A percentile compares a stretch with the other conserved stretches of the same genome.
Evolutionary conservation across 2,888 invertebrate genomes (phyloP).

Genomic region (Spisula solida): DNA sequence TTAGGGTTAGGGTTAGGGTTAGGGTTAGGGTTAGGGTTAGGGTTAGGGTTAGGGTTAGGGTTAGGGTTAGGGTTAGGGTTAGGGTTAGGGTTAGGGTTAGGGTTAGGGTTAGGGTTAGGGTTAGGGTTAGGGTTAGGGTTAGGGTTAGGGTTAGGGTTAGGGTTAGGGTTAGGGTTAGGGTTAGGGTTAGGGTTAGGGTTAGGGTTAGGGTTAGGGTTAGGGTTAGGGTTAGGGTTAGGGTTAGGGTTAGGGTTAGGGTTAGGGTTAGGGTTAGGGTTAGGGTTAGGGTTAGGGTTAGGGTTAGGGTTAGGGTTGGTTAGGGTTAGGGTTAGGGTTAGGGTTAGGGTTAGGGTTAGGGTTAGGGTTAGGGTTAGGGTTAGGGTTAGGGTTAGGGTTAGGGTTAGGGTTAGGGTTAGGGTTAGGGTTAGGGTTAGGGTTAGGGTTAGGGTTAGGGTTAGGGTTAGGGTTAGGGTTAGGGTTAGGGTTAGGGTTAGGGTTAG

Average conservation of each 20-base stretch:
- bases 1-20: constrained; percentile 62
- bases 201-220: constrained; percentile 54
- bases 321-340: too few species aligned
- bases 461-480: constrained; percentile 51
- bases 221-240: constrained; percentile 70
- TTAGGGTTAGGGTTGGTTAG: too few species aligned
- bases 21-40: constrained; percentile 54
- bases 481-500: too few species aligned
- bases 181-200: constrained; percentile 54
- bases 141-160: constrained; percentile 66
- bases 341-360: too few species aligned
- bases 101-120: constrained; percentile 62
- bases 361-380: too few species aligned
- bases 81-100: constrained; percentile 66
- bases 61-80: constrained; percentile 73
- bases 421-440: constrained; percentile 51
- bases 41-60: constrained; percentile 72
- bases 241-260: constrained; percentile 74
- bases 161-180: constrained; percentile 56
- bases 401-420: constrained; percentile 72
- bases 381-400: too few species aligned
- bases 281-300: constrained; percentile 46
- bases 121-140: constrained; percentile 69
- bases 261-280: too few species aligned
- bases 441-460: constrained; percentile 41